Evolutionary conservation across 2,888 invertebrate genomes (phyloP).

Genomic region (Camptogramma bilineatum): DNA sequence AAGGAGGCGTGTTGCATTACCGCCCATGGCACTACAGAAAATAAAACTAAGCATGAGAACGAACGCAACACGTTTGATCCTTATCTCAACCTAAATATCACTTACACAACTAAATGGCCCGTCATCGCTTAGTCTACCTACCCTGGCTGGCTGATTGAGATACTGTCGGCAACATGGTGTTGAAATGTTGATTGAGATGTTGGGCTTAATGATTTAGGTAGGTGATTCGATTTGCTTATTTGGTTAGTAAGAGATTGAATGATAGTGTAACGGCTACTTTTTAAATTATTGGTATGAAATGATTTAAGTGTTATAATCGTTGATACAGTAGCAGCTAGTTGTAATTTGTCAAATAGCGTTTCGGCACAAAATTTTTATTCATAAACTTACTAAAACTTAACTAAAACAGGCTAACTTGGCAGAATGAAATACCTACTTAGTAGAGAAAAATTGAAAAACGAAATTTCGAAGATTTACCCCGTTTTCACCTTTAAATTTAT

Average conservation of each 20-base stretch:
- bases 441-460: no score
- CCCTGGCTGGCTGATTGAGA: slow-evolving; percentile 28
- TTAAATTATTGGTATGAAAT: neutral
- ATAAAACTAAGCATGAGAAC: slow-evolving; percentile 14
- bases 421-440: no score
- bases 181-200: slow-evolving; percentile 39
- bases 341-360: no score
- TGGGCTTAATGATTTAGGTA: slow-evolving; percentile 30
- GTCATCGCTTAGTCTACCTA: slow-evolving; percentile 30
- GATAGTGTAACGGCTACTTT: neutral
- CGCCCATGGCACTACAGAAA: neutral
- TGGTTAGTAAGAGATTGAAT: slow-evolving; percentile 10
- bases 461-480: no score
- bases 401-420: no score
- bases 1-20: neutral
- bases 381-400: no score
- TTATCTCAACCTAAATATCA: slow-evolving; percentile 29
- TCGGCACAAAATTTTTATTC: no score
- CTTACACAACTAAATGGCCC: slow-evolving; percentile 32
- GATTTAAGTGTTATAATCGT: no score
- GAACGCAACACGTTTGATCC: slow-evolving; percentile 24
- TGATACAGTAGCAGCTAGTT: no score
- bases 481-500: no score
- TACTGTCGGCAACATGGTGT: slow-evolving; percentile 23
- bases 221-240: slow-evolving; percentile 22